phyloP scores from a whole-genome alignment of 2,113 vertebrate genomes.

The Apus apus region DNA sequence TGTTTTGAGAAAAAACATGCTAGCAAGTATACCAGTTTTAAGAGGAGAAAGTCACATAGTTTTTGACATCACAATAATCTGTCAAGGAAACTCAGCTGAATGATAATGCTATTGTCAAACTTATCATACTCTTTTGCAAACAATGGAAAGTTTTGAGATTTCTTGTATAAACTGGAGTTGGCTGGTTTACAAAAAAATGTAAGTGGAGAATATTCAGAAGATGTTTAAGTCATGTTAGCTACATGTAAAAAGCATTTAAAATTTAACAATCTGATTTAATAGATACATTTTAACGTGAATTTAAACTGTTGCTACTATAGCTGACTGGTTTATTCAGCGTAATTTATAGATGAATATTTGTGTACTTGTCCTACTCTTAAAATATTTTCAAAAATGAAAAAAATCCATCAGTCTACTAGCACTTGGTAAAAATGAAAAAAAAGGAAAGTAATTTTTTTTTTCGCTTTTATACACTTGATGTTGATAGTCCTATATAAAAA shows the following conservation, averaged over 20 bases:
- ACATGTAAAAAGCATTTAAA: not conserved
- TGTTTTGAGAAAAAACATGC: not conserved
- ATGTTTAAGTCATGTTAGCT: not conserved
- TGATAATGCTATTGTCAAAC: constrained; percentile 1
- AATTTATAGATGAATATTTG: not conserved
- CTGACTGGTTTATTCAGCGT: not conserved
- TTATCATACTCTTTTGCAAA: not conserved
- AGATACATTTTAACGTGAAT: not conserved
- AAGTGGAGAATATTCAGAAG: not conserved
- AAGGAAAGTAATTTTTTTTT: not conserved
- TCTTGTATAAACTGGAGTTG: not conserved
- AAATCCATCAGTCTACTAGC: not conserved
- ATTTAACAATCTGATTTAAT: not conserved
- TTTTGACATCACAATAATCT: not conserved
- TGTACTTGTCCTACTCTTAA: not conserved
- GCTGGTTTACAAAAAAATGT: not conserved
- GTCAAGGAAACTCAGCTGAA: not conserved
- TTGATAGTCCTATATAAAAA: not conserved
- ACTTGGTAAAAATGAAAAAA: not conserved
- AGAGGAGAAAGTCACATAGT: not conserved
- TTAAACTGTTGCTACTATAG: not conserved
- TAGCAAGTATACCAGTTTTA: not conserved
- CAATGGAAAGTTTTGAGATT: constrained; percentile 8
- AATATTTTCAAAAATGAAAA: not conserved
- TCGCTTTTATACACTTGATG: not conserved